Base-by-base conservation (phyloP, 2,888 invertebrate genomes). In the Dolomedes plantarius region DNA sequence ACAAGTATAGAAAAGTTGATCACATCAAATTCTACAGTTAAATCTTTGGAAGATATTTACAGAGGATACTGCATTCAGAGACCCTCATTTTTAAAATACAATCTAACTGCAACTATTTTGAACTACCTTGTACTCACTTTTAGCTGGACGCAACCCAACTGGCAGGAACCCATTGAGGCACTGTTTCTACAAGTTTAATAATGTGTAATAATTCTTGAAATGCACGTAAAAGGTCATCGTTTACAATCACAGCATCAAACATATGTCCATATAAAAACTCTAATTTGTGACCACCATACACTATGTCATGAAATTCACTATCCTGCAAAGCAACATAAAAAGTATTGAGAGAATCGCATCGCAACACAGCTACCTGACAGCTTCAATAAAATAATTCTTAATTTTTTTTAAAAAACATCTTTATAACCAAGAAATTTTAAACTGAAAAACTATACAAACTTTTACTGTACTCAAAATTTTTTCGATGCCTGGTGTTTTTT, bases 161-260 rank as follows among this genome's bases (percentile, higher is more conserved):
- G 50, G 96, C 95, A 36, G 99, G 98, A 50, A 98, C 98, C 98
- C 98, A 99, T 19, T 97, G 94, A 0, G 98, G 97, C 90, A 98
- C 97, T 0, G 95, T 95, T 92, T 98, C 98, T 32, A 98, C 94
- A 89, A 95, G 93, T 92, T 96, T 95, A 39, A 96, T 95, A 65
- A 95, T 94, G 89, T 94, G 94, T 79, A 97, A 93, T 27, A 99
- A 93, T 90, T 96, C 95, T 89, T 96, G 95, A 89, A 98, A 95
- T 27, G 98, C 96, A 83, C 94, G 93, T 0, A 95, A 94, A 85
- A 99, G 92, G 90, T 98, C 96, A 36, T 95, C 96, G 91, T 99
- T 99, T n/a, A 97, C 94, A 75, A 99, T 95, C 89, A 94, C 95
- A 90, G 96, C 96, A 92, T 99, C 99, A 91, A 98, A 98, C 91